These are phyloP conservation scores for Sphaeramia orbicularis DNA, from an alignment of 2,797 vertebrate species.

Conservation along the genomic window DNA sequence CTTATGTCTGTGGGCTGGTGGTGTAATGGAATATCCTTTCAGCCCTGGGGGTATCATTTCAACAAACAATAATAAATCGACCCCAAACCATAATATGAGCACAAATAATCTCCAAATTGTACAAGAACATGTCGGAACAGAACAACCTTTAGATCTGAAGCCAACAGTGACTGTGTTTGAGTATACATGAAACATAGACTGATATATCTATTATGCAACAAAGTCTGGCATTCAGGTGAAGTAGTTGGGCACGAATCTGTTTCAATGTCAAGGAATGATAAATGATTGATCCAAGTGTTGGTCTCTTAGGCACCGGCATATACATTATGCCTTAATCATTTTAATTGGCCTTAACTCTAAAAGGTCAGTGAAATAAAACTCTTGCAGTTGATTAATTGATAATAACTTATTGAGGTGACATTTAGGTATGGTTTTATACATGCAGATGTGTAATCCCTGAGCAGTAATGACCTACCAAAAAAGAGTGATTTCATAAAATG, in stretches of 20 bases:
- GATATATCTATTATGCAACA: slow-evolving; percentile 26
- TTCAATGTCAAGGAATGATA: slow-evolving; percentile 55
- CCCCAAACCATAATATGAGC: slow-evolving; percentile 10
- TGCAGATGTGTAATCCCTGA: slow-evolving; percentile 5
- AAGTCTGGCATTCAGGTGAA: slow-evolving; percentile 21
- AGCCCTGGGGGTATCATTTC: too few relatives aligned
- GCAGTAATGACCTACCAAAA: slow-evolving; percentile 1
- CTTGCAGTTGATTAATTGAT: slow-evolving; percentile 53
- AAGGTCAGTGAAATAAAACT: slow-evolving; percentile 61
- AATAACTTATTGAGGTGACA: slow-evolving; percentile 53
- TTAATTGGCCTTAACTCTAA: slow-evolving; percentile 63
- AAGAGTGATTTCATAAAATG: neutral
- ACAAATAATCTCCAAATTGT: neutral
- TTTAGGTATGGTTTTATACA: slow-evolving; percentile 41
- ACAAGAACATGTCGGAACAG: neutral
- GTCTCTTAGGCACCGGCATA: slow-evolving; percentile 35
- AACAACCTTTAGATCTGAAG: neutral
- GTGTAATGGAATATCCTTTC: too few relatives aligned
- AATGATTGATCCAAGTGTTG: slow-evolving; percentile 30
- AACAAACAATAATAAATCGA: neutral
- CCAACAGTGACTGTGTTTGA: slow-evolving; percentile 8
- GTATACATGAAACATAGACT: slow-evolving; percentile 18
- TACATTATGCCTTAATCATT: slow-evolving; percentile 61
- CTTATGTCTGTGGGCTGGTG: neutral
- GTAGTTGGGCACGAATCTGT: slow-evolving; percentile 31